Evolutionary conservation across 2,113 vertebrate genomes (phyloP).

Genomic region (Polyodon spathula): DNA sequence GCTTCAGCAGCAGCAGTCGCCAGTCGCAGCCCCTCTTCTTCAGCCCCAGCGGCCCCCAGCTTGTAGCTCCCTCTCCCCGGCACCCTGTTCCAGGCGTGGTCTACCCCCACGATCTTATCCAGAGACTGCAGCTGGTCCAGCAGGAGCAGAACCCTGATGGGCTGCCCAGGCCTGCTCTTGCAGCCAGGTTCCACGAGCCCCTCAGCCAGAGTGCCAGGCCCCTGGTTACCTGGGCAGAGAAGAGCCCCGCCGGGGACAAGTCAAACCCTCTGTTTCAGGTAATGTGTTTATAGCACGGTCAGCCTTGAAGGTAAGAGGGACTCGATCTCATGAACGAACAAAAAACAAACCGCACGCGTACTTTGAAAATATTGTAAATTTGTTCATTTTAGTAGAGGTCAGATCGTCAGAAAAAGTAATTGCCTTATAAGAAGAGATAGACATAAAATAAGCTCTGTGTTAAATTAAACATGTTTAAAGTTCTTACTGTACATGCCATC

Average conservation of each 20-base stretch:
- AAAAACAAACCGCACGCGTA: too few relatives aligned
- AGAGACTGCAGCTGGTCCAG: slow-evolving; percentile 76
- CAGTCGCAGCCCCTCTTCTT: slow-evolving; percentile 51
- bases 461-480: too few relatives aligned
- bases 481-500: too few relatives aligned
- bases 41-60: slow-evolving; percentile 23
- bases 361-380: too few relatives aligned
- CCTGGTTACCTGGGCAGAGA: slow-evolving; percentile 48
- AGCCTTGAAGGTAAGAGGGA: too few relatives aligned
- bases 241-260: slow-evolving; percentile 40
- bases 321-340: too few relatives aligned
- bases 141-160: slow-evolving; percentile 66
- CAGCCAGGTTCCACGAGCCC: slow-evolving; percentile 64
- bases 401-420: too few relatives aligned
- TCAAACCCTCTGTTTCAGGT: slow-evolving; percentile 66
- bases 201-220: slow-evolving; percentile 33
- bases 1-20: slow-evolving; percentile 24
- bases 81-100: slow-evolving; percentile 44
- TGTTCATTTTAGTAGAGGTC: too few relatives aligned
- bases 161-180: slow-evolving; percentile 52
- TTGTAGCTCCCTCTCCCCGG: not conserved
- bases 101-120: slow-evolving; percentile 76
- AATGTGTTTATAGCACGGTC: slow-evolving; percentile 17
- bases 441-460: too few relatives aligned
- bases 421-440: too few relatives aligned